Evolutionary conservation across 2,888 invertebrate species (phyloP), one percentile per base, ranked within the genome.

Genomic region (Koerneria pararmatus): DNA sequence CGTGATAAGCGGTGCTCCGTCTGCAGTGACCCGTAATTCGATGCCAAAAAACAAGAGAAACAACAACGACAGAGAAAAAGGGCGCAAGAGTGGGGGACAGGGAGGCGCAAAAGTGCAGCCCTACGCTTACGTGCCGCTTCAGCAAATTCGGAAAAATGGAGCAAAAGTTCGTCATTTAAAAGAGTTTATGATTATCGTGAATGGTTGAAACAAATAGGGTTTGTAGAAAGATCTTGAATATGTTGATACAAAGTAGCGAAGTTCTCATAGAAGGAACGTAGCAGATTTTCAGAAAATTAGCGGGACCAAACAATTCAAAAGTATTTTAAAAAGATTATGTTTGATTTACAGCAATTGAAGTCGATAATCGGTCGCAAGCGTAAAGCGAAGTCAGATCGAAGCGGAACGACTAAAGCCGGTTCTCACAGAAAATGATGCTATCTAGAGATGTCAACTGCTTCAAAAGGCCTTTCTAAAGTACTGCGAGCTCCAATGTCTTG

Each of bases 101-200:
- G 69, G 68, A 68, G 63, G 64, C 49, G 70, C 69, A 19, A 71
- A 70, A 56, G 61, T 78, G 48, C 74, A 76, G 60, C 78, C 78
- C 15, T 78, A 74, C 64, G 74, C 78, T 27, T 78, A 78, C 65
- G 72, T 78, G 24, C 76, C 78, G 3, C 66, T 78, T 15, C 63
- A 71, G 41, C 68, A 74, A 37, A 76, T 63, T 22, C 35, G 54
- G 32, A n/a, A n/a, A n/a, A 63, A 63, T 53, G 63, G 63, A 53
- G 48, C 72, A 34, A 69, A 68, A 6, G 73, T 70, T 35, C 74
- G 73, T 53, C 71, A 74, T 49, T 69, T 65, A 63, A 37, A 37
- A 41, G 27, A 51, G 46, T 41, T 41, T 11, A 41, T 41, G 46
- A 62, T 53, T 41, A 41, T n/a, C 11, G 46, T 41, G 46, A 11